Base-by-base conservation (phyloP, 2,797 vertebrate species). In the Amblyraja radiata region DNA sequence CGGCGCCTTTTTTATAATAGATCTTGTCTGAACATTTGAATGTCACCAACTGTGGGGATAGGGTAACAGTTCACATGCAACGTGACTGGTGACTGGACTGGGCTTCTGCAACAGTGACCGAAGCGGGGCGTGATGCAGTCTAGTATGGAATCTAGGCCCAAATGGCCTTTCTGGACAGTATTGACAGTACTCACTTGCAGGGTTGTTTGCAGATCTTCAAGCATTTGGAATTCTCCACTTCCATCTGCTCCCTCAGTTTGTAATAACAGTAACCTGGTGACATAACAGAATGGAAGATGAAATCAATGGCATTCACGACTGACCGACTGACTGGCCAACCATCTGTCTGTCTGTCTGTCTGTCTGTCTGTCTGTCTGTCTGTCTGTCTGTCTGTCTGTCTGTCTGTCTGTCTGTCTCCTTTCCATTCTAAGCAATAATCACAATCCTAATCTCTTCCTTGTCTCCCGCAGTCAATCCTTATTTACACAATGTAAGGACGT, bases 141-240 rank as follows among this genome's bases (percentile, higher is more conserved):
- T 25, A 32, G 28, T 36, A 32, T 14, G n/a, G 77, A 78, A 78
- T 28, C 28, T 5, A 46, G 39, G 79, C 21, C 58, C 25, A 3
- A 86, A 18, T 86, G 28, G 28, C 61, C 58, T 65, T 28, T 14
- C 28, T 86, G 14, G 61, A 63, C 28, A 16, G 23, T 58, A 8
- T 65, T 71, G 68, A 71, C 68, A 28, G 39, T 65, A 95, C 97
- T 96, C 93, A 97, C 97, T 97, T 97, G 97, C 97, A 97, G 0
- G 97, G 96, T 90, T 96, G 96, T 93, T 96, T 96, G 28, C 97
- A 97, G 11, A 95, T 93, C 25, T 94, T 39, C 58, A 97, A 97
- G 81, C 97, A 97, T 1, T 76, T 71, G 21, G 90, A 92, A 54
- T 76, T 28, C 11, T 92, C 71, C 6, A 25, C 46, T 28, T 76